Evolutionary conservation across 2,113 vertebrate species (phyloP).

Genomic region (Oxyruncus cristatus): DNA sequence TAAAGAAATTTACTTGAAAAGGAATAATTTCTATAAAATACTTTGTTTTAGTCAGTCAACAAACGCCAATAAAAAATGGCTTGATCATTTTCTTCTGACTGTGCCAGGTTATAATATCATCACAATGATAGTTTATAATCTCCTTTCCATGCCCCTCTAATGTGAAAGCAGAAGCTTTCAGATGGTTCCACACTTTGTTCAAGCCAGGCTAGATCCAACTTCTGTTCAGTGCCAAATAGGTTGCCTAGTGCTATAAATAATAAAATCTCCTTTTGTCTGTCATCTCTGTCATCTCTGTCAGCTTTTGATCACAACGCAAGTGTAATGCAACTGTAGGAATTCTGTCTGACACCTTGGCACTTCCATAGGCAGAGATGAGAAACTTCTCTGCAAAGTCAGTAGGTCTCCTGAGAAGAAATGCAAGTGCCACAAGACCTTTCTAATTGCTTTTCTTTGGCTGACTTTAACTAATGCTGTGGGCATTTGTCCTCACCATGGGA

Average conservation of each 20-base stretch:
- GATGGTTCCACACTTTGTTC: background rate
- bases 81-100: background rate
- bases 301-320: background rate
- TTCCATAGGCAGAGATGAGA: background rate
- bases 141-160: background rate
- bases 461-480: conserved; percentile 39
- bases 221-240: background rate
- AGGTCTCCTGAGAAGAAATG: background rate
- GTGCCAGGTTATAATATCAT: background rate
- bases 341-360: background rate
- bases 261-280: background rate
- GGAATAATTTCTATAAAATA: background rate
- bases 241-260: background rate
- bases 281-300: too few relatives aligned
- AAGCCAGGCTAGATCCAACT: background rate
- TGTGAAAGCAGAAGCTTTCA: background rate
- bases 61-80: background rate
- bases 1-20: background rate
- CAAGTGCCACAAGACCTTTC: conserved; percentile 17
- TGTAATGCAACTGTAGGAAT: background rate
- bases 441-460: conserved; percentile 32
- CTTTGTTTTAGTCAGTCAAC: background rate
- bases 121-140: background rate
- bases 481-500: background rate
- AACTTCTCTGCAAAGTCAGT: background rate